A percentile compares a stretch with the other conserved stretches of the same genome.
phyloP scores from a whole-genome alignment of 2,113 vertebrate species.

The Solea solea region DNA sequence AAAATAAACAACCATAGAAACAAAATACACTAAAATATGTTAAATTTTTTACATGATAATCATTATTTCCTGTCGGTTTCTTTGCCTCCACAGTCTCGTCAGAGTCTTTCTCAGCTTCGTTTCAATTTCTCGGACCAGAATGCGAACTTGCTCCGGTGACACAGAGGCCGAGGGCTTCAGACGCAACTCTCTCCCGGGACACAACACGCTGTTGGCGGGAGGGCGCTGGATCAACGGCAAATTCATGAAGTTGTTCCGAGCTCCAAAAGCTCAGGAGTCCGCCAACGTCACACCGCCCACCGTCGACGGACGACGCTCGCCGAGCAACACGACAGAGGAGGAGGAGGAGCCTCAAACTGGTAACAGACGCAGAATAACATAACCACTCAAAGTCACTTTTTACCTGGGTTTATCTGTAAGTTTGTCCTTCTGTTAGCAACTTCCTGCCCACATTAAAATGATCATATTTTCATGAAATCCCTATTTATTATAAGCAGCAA shows the following conservation, averaged over 20 bases:
- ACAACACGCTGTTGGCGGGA: background rate
- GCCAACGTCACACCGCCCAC: rapidly evolving
- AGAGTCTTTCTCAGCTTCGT: background rate
- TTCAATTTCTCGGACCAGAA: background rate
- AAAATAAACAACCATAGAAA: too few species aligned
- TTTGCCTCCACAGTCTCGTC: background rate
- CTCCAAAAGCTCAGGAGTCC: rapidly evolving
- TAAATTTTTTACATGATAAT: too few species aligned
- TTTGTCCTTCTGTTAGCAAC: too few species aligned
- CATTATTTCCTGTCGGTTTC: background rate
- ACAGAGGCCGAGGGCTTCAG: background rate
- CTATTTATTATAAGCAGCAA: too few species aligned
- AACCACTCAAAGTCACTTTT: background rate
- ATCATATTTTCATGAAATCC: too few species aligned
- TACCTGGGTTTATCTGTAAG: too few species aligned
- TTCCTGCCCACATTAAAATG: too few species aligned
- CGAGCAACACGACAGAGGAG: rapidly evolving
- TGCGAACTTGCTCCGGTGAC: background rate
- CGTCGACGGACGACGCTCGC: background rate
- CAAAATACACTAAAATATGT: too few species aligned
- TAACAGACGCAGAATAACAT: background rate
- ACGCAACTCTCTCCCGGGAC: background rate
- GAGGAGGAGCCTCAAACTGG: background rate
- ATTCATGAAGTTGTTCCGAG: conserved; percentile 6
- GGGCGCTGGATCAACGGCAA: conserved; percentile 1